Conservation (phyloP, 2,113 vertebrate genomes). For the Ameiurus melas region DNA sequence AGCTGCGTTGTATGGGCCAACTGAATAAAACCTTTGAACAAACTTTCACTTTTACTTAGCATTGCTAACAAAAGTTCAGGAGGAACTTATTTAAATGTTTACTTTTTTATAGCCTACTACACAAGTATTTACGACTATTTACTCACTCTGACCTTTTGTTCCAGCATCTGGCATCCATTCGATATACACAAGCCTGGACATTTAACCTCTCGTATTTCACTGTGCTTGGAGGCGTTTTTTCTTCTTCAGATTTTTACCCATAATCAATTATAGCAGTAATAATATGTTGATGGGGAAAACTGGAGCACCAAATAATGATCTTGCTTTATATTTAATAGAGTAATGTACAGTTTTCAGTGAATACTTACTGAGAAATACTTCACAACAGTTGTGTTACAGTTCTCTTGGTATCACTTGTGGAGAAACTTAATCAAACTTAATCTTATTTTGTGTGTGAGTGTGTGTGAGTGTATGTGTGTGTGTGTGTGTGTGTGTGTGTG, state of each 20-base stretch:
- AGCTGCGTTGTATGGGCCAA: neutral
- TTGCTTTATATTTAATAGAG: neutral
- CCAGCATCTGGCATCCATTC: neutral
- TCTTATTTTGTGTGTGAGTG: neutral
- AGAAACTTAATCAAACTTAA: constrained; percentile 11
- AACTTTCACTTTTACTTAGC: neutral
- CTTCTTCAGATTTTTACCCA: neutral
- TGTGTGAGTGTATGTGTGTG: neutral
- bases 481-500: neutral
- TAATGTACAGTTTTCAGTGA: neutral
- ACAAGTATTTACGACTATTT: neutral
- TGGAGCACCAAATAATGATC: neutral
- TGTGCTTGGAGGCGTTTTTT: neutral
- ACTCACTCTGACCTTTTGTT: neutral
- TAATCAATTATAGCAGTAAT: neutral
- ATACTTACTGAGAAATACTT: neutral
- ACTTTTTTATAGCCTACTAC: neutral
- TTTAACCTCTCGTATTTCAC: neutral
- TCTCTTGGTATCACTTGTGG: neutral
- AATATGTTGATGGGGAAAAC: neutral
- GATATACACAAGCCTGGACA: neutral
- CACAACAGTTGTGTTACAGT: neutral
- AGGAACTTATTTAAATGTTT: neutral
- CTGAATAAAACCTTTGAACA: constrained; percentile 16
- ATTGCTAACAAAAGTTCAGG: neutral